Evolutionary conservation across 1,140 invertebrate species (phyloP), one percentile per base, ranked within the genome.

Genomic region (Gryllus bimaculatus): DNA sequence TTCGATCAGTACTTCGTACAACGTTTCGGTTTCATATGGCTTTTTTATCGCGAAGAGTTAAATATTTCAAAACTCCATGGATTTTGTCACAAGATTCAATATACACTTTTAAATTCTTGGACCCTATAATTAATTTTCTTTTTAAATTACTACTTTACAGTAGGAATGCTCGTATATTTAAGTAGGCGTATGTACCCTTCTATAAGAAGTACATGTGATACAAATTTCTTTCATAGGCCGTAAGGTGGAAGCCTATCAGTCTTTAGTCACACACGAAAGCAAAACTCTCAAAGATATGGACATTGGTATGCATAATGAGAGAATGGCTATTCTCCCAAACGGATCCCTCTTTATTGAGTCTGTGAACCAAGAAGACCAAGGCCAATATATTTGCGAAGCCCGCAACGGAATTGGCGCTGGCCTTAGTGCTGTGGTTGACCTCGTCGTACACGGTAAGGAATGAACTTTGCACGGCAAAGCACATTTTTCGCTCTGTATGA

Each of bases 401-500:
- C 88, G 87, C 85, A 92, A 92, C 84, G 88, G 89, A 7, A 89
- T 92, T 78, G 90, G 90, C 6, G 87, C 89, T 15, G 90, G 88
- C 78, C 87, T 92, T 82, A 91, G 90, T 84, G 90, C 91, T 85
- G 88, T 91, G 80, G 88, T 92, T 81, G 87, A 86, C 79, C 87
- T 92, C 80, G 89, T 87, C 81, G 91, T 92, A 74, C 89, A 91
- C 82, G 89, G 91, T 92, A 87, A 66, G 54, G 7, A 10, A 66
- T 66, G 2, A 66, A 13, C 7, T 18, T 66, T 66, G 10, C 54
- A 18, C 7, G 54, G 10, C 10, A 66, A 0, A 7, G 54, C 54
- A 13, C 54, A 66, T 66, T 13, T 66, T 66, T 66, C 7, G 18
- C 18, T 66, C 54, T 13, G 10, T 18, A 13, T 66, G 10, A 7